Evolutionary conservation across 92 coral and sea anemone genomes (phyloP), one percentile per base, ranked within the genome.

Genomic region (Epizoanthus ramosus): DNA sequence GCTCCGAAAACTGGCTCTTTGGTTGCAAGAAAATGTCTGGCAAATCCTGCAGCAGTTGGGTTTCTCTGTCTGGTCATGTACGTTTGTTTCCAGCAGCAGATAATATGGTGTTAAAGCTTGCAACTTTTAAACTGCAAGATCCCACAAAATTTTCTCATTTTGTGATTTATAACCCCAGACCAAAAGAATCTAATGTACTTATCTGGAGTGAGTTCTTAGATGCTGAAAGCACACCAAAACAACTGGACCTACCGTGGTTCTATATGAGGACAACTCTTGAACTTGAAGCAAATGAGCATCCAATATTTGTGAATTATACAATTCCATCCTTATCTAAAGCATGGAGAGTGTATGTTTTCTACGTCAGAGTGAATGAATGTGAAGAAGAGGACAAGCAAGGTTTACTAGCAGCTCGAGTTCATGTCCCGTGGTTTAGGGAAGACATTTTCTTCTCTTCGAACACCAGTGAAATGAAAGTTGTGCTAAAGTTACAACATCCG

Each of bases 381-480:
- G 79, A 87, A 15, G 69, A 67, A 43, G 96, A 90, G 33, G 56
- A 25, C 28, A 56, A 45, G 16, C 80, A 33, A 25, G 73, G 92
- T 63, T 25, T 87, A 7, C 71, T 96, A 4, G 85, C 87, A 16
- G 98, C 89, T 35, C 84, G 93, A 86, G 87, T 93, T 41, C 93
- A 94, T 76, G 88, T 90, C 8, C 99, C 99, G 9, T 96, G 99
- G 99, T 96, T 90, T 79, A 81, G 83, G 79, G 99, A 96, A 87
- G 93, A 96, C 58, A 80, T 87, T 60, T 94, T 88, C 63, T 79
- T 89, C 39, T 83, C 59, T 66, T 87, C 92, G 31, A 87, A 77
- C 58, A 61, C 83, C 67, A 92, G 94, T 45, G 79, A 69, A 77
- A 74, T 91, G 66, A 74, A 63, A 13, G 75, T 96, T 63, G 86